Percentiles rank a stretch among this genome's conserved stretches.
Conservation (phyloP, 2,888 invertebrate species). For the Tachina fera region DNA sequence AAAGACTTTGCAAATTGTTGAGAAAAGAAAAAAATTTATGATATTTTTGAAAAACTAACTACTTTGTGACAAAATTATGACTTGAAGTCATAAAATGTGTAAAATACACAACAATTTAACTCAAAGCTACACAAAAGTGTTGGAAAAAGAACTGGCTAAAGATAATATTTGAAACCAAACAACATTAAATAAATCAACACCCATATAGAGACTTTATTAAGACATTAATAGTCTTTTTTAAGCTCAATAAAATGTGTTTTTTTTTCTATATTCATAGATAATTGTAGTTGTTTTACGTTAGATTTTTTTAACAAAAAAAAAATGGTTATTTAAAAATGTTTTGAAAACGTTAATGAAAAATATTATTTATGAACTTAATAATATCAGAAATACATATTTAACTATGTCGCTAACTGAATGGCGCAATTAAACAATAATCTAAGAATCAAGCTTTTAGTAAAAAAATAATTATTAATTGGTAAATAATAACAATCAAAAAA, state of each 20-base stretch:
- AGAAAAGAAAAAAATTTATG: neutral
- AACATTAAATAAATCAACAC: slow-evolving; percentile 69
- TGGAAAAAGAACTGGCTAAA: slow-evolving; percentile 3
- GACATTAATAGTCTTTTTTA: slow-evolving; percentile 67
- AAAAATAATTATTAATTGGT: neutral
- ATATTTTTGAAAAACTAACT: slow-evolving; percentile 32
- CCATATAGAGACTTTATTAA: slow-evolving; percentile 70
- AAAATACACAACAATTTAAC: slow-evolving; percentile 37
- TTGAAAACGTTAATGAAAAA: slow-evolving; percentile 31
- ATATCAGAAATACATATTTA: slow-evolving; percentile 30
- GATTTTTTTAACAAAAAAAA: neutral
- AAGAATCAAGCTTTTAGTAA: neutral
- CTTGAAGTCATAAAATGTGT: slow-evolving; percentile 57
- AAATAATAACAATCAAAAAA: neutral
- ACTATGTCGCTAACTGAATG: neutral
- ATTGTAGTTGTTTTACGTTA: slow-evolving; percentile 7
- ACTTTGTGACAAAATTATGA: slow-evolving; percentile 62
- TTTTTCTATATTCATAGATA: slow-evolving; percentile 28
- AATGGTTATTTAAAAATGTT: neutral
- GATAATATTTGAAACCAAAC: slow-evolving; percentile 18
- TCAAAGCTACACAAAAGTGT: slow-evolving; percentile 36
- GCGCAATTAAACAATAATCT: neutral
- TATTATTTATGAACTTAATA: slow-evolving; percentile 42
- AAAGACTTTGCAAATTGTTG: slow-evolving; percentile 25
- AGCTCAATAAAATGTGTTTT: slow-evolving; percentile 54